A percentile compares a stretch with the other conserved stretches of the same genome.
Evolutionary conservation across 2,113 vertebrate genomes (phyloP).

Genomic region (Sus scrofa): DNA sequence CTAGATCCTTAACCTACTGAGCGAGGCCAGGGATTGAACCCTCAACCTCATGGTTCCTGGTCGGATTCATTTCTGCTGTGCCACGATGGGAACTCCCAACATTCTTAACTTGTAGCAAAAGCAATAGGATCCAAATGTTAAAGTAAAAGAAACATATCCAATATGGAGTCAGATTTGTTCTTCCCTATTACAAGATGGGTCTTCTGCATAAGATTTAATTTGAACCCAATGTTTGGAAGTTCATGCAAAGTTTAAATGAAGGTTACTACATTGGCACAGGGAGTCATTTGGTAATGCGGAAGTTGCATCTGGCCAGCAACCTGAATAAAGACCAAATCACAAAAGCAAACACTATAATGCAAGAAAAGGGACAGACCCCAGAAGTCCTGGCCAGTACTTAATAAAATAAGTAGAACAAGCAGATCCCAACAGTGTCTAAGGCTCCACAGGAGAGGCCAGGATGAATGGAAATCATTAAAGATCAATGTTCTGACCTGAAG

Average conservation of each 20-base stretch:
- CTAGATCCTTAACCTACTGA: too few species aligned
- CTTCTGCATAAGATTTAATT: not conserved
- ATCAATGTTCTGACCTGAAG: not conserved
- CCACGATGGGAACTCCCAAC: too few species aligned
- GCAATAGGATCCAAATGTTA: not conserved
- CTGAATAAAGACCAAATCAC: not conserved
- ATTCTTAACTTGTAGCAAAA: not conserved
- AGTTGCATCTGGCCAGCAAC: rapidly evolving
- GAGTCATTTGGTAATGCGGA: not conserved
- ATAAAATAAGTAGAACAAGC: not conserved
- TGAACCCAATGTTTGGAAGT: not conserved
- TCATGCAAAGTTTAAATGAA: not conserved
- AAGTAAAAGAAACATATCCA: not conserved
- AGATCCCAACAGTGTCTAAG: not conserved
- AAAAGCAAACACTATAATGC: not conserved
- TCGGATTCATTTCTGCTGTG: too few species aligned
- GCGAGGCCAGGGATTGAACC: too few species aligned
- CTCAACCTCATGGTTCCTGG: too few species aligned
- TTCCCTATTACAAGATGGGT: not conserved
- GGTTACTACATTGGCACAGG: not conserved
- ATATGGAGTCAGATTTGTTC: not conserved
- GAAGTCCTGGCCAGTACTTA: not conserved
- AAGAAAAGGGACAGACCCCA: not conserved
- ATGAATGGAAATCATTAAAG: not conserved
- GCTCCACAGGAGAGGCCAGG: not conserved